Evolutionary conservation across 2,888 invertebrate genomes (phyloP), one percentile per base, ranked within the genome.

Genomic region (Meliscaeva auricollis): DNA sequence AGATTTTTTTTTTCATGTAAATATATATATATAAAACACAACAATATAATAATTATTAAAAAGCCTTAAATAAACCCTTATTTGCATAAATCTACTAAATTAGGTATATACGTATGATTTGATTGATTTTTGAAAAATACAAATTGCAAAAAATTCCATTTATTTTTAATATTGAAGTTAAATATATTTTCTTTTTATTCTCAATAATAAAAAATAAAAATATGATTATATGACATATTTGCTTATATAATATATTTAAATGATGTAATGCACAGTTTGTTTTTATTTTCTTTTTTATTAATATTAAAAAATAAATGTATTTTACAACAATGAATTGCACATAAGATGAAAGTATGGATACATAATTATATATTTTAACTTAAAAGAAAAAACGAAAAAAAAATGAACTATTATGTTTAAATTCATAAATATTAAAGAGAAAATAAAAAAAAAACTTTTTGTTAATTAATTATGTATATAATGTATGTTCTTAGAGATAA

Each of bases 281-380:
- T 73, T 70, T 72, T 76, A 35, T 46, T 66, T 41, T 38, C 9
- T 68, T 44, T 50, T 58, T 75, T 62, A 69, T 68, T 54, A 64
- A 56, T 56, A 78, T 72, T 46, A 68, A 20, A 68, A 70, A 70
- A 35, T 73, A 66, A 70, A 81, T 76, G 80, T 84, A 85, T 85
- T 81, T 85, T 81, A 85, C 85, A 85, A 85, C 72, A 74, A 85
- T 77, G 48, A 85, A 85, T 85, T 85, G 85, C 85, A 85, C 85
- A 62, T 85, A 68, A 81, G 73, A 85, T 85, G 80, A 81, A 77
- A 77, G 66, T 66, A 73, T 80, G 66, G 8, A 69, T 76, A 81
- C 50, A 48, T 41, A 68, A 54, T 66, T 62, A 9, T 56, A 32
- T 38, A 13, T 48, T 62, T 46, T 52, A 64, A 74, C 26, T 41